Conservation (phyloP, 2,113 vertebrate species). For the Oncorhynchus clarkii region DNA sequence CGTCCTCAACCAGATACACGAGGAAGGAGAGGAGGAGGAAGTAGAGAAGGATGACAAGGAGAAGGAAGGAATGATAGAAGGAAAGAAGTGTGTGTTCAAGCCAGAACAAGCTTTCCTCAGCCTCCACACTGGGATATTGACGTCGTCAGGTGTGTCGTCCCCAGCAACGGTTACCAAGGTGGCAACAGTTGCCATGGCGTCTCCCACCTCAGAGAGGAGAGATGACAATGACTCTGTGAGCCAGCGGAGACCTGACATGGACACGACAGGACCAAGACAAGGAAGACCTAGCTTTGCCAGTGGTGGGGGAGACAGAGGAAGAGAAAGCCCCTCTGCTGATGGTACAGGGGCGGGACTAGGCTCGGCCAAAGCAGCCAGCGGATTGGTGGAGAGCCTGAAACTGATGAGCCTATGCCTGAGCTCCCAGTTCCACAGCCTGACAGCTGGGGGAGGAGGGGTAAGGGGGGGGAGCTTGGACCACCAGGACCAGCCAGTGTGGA, state of each 20-base stretch:
- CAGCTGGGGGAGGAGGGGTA: conserved; percentile 38
- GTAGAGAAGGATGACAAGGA: conserved; percentile 64
- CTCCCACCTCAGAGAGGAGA: conserved; percentile 91
- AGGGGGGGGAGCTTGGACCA: conserved; percentile 53
- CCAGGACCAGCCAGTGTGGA: conserved; percentile 88
- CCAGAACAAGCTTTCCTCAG: conserved; percentile 34
- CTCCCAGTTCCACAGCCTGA: conserved; percentile 85
- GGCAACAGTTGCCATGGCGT: conserved; percentile 54
- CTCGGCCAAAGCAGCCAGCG: conserved; percentile 58
- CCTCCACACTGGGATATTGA: neutral
- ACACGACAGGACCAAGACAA: conserved; percentile 44
- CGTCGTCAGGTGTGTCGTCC: conserved; percentile 21
- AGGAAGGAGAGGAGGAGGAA: conserved; percentile 89
- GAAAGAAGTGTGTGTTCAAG: conserved; percentile 25
- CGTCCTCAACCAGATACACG: conserved; percentile 95
- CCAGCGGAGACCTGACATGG: conserved; percentile 72
- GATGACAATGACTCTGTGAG: conserved; percentile 85
- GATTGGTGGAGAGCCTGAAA: conserved; percentile 92
- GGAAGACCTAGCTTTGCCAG: no score
- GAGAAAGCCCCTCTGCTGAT: conserved; percentile 72
- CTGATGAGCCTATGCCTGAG: conserved; percentile 92
- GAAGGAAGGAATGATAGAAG: neutral
- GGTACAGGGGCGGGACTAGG: conserved; percentile 17
- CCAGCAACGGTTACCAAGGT: conserved; percentile 27
- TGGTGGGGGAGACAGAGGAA: conserved; percentile 38